Evolutionary conservation across 2,113 vertebrate species (phyloP), one percentile per base, ranked within the genome.

Genomic region (Siniperca knerii): DNA sequence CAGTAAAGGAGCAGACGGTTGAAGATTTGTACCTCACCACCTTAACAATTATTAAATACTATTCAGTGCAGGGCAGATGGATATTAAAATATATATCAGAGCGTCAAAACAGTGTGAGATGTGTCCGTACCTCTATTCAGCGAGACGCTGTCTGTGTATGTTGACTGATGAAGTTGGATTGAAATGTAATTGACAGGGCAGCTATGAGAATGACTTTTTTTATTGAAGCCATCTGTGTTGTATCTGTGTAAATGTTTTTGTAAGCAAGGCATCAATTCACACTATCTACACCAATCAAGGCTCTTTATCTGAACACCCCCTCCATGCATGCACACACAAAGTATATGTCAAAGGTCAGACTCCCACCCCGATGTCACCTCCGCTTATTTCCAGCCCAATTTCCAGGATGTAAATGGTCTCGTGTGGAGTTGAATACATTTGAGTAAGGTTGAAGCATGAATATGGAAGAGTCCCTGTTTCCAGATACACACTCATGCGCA

Each of bases 321-420:
- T 65, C 61, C 21, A 35, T 67, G 58, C 65, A 62, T 29, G 35
- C 70, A 74, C 73, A 64, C 37, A 74, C 55, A 71, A 77, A 77
- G 81, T 11, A 1, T 0, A 37, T 90, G 90, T 90, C 89, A 91
- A 75, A 92, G 90, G 84, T 93, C 82, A 81, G 10, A 68, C 57
- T 44, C 73, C 82, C 76, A 18, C 58, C 81, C 85, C 67, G 64
- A 11, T 67, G 55, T 67, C 83, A 68, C 77, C 75, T 79, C 75
- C 67, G 65, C 80, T 93, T 91, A 86, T 85, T 90, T 88, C 85
- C 83, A 90, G 68, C 58, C 61, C 76, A 82, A 80, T 92, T 92
- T 92, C 76, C 86, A 82, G 69, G 79, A 88, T 91, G 57, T 84
- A 90, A 92, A 93, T 82, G 69, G 73, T 52, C 68, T 80, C 80